Conservation (phyloP, 2,113 vertebrate genomes). For the Dissostichus mawsoni region DNA sequence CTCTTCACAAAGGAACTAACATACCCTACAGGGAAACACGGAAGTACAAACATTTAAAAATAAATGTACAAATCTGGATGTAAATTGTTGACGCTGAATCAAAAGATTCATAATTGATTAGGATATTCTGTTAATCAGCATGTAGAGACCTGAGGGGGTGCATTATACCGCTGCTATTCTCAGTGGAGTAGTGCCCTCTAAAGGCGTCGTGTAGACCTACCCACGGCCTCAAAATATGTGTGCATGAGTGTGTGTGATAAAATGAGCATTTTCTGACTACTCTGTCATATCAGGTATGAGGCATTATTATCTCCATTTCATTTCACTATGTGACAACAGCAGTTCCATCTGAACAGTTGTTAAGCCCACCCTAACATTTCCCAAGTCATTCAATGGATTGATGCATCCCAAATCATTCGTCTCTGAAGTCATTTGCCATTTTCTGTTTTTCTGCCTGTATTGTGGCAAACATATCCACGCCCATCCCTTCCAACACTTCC, state of each 20-base stretch:
- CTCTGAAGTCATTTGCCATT: slow-evolving; percentile 52
- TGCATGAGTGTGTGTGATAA: neutral
- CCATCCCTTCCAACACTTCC: slow-evolving; percentile 1
- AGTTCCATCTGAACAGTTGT: slow-evolving; percentile 65
- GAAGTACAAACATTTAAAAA: slow-evolving; percentile 13
- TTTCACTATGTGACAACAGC: slow-evolving; percentile 60
- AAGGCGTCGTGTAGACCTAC: slow-evolving; percentile 54
- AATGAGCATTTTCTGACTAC: slow-evolving; percentile 52
- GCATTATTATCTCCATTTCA: slow-evolving; percentile 68
- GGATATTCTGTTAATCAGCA: slow-evolving; percentile 58
- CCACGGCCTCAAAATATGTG: neutral
- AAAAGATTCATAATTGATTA: slow-evolving; percentile 58
- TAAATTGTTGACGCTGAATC: slow-evolving; percentile 37
- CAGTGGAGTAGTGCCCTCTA: slow-evolving; percentile 81
- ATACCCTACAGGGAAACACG: neutral
- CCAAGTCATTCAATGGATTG: slow-evolving; percentile 65
- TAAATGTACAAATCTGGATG: slow-evolving; percentile 34
- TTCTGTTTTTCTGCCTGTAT: slow-evolving; percentile 12
- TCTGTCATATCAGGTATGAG: slow-evolving; percentile 66
- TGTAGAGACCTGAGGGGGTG: slow-evolving; percentile 39
- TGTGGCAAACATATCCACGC: slow-evolving; percentile 31
- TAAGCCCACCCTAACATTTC: slow-evolving; percentile 73
- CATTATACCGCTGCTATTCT: slow-evolving; percentile 58
- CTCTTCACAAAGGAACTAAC: neutral
- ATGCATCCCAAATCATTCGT: slow-evolving; percentile 69